A percentile compares a stretch with the other conserved stretches of the same genome.
These are phyloP conservation scores for Indicator maculatus DNA, from an alignment of 2,113 vertebrate species.

Conservation along the genomic window DNA sequence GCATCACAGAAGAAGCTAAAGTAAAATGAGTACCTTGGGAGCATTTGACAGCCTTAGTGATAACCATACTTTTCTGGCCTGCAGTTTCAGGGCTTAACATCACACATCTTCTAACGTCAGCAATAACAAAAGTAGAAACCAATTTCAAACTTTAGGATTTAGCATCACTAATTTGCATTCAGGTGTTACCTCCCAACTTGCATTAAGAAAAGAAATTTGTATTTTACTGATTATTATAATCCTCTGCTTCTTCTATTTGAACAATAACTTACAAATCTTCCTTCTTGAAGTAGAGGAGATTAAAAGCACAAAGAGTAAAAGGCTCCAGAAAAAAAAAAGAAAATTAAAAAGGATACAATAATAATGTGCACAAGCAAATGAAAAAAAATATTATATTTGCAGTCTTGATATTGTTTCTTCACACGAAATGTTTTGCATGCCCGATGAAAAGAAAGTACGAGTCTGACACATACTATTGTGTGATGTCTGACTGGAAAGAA, in stretches of 20 bases:
- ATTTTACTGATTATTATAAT: neutral
- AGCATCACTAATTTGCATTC: neutral
- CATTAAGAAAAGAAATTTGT: neutral
- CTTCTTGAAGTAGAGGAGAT: neutral
- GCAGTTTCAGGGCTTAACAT: neutral
- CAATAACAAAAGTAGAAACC: neutral
- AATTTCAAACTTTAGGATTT: neutral
- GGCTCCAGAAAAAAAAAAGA: neutral
- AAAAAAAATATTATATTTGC: neutral
- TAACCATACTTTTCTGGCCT: neutral
- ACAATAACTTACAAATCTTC: neutral
- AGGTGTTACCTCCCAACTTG: neutral
- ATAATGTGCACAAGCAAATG: neutral
- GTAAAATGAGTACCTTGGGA: neutral
- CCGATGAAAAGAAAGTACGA: neutral
- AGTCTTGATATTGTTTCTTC: neutral
- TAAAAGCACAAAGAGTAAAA: neutral
- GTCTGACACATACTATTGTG: neutral
- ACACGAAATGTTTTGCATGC: neutral
- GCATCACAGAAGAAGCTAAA: neutral
- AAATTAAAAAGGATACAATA: neutral
- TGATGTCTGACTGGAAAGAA: neutral
- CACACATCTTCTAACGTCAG: neutral
- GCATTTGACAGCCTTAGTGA: neutral
- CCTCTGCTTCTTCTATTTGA: neutral